Base-by-base conservation (phyloP, 2,888 invertebrate species). In the Heteromyza rotundicornis region DNA sequence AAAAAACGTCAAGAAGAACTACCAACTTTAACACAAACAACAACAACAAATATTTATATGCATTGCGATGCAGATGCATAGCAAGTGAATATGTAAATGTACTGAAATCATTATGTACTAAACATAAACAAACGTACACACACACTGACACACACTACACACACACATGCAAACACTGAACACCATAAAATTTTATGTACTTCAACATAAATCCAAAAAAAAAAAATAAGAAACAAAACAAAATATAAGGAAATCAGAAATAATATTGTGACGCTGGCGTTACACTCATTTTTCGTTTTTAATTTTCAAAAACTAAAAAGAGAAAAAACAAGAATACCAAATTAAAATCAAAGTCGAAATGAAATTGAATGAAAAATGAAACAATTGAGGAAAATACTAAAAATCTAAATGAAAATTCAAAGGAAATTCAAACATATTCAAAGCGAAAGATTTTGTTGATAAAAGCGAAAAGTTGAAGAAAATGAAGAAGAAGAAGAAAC, bases 241-340 rank as follows among this genome's bases (percentile, higher is more conserved):
- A 17, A 54, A 24, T 27, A 32, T 50, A 20, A 50, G 58, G 3
- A 24, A 51, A 19, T 24, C 19, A 57, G 47, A 50, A 32, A 17
- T 32, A 50, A 17, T 19, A 56, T 60, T 56, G 61, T 65, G 60
- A 63, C 63, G 63, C 60, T 65, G 61, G 60, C 63, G 65, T 60
- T 63, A 65, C 63, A 63, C 60, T 60, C 17, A 24, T 36, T 59
- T 59, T 16, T 59, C 59, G 36, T 49, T 57, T 22, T 14, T 52
- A 59, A 56, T 59, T 27, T 27, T 53, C 47, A 5, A 20, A 47
- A n/a, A 40, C 32, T 32, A 12, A 32, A n/a, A n/a, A n/a, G n/a
- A n/a, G n/a, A n/a, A n/a, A n/a, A n/a, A n/a, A n/a, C n/a, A n/a
- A n/a, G n/a, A n/a, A n/a, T n/a, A n/a, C n/a, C n/a, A n/a, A n/a